Conservation (phyloP, 2,888 invertebrate species). For the Lasioglossum malachurum region DNA sequence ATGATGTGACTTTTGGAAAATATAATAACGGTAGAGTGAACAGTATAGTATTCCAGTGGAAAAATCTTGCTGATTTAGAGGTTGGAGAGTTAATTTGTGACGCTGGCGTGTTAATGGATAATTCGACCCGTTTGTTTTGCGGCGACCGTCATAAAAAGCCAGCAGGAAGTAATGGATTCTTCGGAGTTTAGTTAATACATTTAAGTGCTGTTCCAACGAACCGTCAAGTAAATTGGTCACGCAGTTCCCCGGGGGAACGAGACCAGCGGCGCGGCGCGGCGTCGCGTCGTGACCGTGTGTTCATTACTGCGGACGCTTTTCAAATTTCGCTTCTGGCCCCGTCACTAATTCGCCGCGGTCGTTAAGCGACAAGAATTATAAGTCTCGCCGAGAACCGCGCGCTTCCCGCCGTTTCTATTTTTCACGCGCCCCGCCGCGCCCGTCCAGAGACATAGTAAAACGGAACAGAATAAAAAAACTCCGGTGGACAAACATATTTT, state of each 20-base stretch:
- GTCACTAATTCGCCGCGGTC: slow-evolving; percentile 19
- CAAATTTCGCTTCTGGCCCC: slow-evolving; percentile 24
- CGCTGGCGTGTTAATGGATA: not conserved
- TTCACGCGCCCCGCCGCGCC: not conserved
- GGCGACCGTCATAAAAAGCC: not conserved
- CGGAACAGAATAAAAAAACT: not conserved
- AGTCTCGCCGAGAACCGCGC: not conserved
- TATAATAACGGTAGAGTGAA: not conserved
- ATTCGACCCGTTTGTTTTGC: not conserved
- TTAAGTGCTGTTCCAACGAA: not conserved
- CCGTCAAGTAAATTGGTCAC: slow-evolving; percentile 12
- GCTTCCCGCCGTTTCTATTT: not conserved
- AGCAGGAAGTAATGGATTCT: slow-evolving; percentile 9
- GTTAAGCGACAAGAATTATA: slow-evolving; percentile 31
- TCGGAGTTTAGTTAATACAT: slow-evolving; percentile 5
- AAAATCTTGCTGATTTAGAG: not conserved
- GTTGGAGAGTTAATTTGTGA: not conserved
- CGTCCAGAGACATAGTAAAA: not conserved
- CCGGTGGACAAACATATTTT: not conserved
- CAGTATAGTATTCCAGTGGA: not conserved
- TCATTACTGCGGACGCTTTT: slow-evolving; percentile 32
- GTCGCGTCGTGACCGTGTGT: not conserved
- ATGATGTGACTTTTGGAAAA: not conserved
- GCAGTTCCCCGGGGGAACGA: not conserved
- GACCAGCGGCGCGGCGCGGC: not conserved